A percentile compares a stretch with the other conserved stretches of the same genome.
Conservation (phyloP, 64 coral and sea anemone genomes). For the Montipora sp. region DNA sequence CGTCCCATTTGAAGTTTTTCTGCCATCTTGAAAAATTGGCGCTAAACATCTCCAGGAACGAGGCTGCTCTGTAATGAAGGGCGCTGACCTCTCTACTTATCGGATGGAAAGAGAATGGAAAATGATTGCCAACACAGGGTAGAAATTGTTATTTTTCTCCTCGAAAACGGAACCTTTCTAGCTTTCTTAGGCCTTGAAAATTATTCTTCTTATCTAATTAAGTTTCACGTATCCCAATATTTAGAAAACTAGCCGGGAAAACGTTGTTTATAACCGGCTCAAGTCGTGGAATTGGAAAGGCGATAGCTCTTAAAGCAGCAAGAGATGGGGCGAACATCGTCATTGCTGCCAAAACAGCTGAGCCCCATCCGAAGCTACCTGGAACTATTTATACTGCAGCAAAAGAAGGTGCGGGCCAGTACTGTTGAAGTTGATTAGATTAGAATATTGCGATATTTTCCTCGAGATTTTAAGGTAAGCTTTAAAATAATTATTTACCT, state of each 20-base stretch:
- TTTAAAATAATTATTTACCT: too few species aligned
- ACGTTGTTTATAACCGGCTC: slow-evolving; percentile 94
- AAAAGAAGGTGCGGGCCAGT: slow-evolving; percentile 69
- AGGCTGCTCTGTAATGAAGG: not conserved
- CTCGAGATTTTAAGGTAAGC: too few species aligned
- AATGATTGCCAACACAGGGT: not conserved
- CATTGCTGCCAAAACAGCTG: slow-evolving; percentile 89
- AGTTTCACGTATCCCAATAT: not conserved
- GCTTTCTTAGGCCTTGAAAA: not conserved
- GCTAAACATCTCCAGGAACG: not conserved
- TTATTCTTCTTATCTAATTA: not conserved
- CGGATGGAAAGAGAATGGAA: not conserved
- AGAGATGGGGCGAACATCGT: slow-evolving; percentile 94
- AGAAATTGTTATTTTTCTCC: not conserved
- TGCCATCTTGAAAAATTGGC: slow-evolving; percentile 32
- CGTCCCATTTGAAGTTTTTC: not conserved
- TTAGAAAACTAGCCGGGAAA: slow-evolving; percentile 85
- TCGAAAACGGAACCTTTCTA: not conserved
- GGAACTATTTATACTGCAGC: slow-evolving; percentile 96
- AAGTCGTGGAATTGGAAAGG: slow-evolving; percentile 96
- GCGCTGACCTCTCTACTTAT: not conserved
- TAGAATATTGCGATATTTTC: too few species aligned
- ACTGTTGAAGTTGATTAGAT: not conserved
- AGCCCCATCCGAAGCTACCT: slow-evolving; percentile 86
- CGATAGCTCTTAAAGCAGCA: slow-evolving; percentile 93